phyloP scores from a whole-genome alignment of 2,113 vertebrate genomes.

The Mesoclemmys tuberculata region DNA sequence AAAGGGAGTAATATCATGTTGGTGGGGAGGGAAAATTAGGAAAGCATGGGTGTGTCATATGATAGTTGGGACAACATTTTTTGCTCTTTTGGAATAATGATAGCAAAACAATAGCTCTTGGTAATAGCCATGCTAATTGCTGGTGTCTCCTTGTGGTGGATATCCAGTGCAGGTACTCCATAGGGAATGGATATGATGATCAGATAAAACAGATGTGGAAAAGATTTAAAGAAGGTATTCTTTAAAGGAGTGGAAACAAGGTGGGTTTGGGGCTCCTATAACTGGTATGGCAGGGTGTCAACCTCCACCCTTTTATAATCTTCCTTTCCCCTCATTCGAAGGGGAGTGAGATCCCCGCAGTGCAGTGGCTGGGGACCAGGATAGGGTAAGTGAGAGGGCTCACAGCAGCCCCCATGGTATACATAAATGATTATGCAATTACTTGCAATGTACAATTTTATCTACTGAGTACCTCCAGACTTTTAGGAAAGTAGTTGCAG shows the following conservation, averaged over 20 bases:
- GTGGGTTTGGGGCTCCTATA: not conserved
- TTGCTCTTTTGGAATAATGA: constrained; percentile 41
- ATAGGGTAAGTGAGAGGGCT: not conserved
- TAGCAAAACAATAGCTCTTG: constrained; percentile 49
- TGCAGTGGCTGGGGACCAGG: not conserved
- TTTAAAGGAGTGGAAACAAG: not conserved
- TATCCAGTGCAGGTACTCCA: not conserved
- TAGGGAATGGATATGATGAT: not conserved
- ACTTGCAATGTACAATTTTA: not conserved
- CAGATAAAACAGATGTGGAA: not conserved
- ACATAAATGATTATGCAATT: not conserved
- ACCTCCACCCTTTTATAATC: not conserved
- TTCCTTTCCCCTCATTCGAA: not conserved
- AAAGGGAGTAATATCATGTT: not conserved
- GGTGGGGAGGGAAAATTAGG: not conserved
- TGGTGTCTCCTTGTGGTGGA: not conserved
- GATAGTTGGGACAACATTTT: constrained; percentile 43
- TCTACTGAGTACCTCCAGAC: not conserved
- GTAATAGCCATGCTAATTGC: not conserved
- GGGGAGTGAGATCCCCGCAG: not conserved
- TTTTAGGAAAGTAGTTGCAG: not conserved
- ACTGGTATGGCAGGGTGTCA: not conserved
- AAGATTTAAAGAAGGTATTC: not conserved
- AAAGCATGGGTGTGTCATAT: constrained; percentile 6
- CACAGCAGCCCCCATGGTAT: not conserved